Evolutionary conservation across 92 coral and sea anemone genomes (phyloP).

Genomic region (Nematostella vectensis): DNA sequence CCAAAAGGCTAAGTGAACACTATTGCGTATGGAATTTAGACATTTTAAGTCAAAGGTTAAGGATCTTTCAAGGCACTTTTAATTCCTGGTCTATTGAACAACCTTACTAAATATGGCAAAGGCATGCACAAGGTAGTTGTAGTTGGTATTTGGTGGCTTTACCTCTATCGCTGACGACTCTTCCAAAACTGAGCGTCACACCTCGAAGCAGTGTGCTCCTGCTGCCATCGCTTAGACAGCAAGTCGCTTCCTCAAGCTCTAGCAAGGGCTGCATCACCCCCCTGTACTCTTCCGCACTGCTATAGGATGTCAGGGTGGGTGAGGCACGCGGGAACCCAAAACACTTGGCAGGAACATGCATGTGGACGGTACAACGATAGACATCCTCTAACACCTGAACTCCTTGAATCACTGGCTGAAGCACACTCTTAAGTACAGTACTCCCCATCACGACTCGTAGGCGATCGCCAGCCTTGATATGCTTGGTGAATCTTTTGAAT

Average conservation of each 20-base stretch:
- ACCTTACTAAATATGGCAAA: too few species aligned
- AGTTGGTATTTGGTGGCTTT: too few species aligned
- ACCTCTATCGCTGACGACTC: too few species aligned
- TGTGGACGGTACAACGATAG: conserved; percentile 71
- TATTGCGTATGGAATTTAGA: too few species aligned
- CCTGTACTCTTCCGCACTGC: conserved; percentile 51
- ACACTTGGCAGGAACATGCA: conserved; percentile 47
- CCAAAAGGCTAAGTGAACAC: too few species aligned
- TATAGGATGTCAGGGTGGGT: conserved; percentile 38
- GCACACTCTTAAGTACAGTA: conserved; percentile 53
- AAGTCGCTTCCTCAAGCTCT: conserved; percentile 59
- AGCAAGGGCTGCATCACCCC: conserved; percentile 71
- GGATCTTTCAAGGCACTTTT: too few species aligned
- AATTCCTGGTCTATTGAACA: too few species aligned
- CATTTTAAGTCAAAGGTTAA: too few species aligned
- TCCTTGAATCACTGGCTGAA: conserved; percentile 69
- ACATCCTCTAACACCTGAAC: conserved; percentile 37
- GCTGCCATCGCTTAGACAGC: conserved; percentile 30
- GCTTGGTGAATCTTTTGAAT: conserved; percentile 15
- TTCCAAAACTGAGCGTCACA: too few species aligned
- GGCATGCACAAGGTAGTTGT: too few species aligned
- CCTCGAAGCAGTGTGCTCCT: conserved; percentile 29
- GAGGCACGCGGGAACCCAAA: conserved; percentile 40
- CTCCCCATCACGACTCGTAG: conserved; percentile 47
- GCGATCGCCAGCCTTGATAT: conserved; percentile 46